Percentiles rank a stretch among this genome's conserved stretches.
Conservation (phyloP, 2,888 invertebrate species). For the Caenorhabditis sp. region DNA sequence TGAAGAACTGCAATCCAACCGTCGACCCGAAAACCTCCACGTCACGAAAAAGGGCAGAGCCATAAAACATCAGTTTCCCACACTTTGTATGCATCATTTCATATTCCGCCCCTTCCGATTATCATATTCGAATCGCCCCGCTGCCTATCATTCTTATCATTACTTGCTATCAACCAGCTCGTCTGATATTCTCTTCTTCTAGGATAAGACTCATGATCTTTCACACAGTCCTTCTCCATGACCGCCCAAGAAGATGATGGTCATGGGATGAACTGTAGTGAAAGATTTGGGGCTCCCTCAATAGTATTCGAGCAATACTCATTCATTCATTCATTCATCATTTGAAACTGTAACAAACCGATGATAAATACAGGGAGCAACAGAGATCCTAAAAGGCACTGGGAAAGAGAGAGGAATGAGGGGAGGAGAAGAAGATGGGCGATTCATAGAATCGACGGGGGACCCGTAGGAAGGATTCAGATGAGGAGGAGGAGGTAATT, state of each 20-base stretch:
- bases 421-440: background rate
- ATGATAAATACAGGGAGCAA: slow-evolving; percentile 26
- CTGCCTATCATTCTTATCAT: background rate
- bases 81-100: background rate
- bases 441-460: slow-evolving; percentile 34
- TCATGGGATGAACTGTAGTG: slow-evolving; percentile 1
- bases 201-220: too few species aligned
- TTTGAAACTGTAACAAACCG: slow-evolving; percentile 13
- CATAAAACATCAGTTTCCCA: background rate
- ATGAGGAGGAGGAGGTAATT: too few species aligned
- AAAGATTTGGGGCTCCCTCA: too few species aligned
- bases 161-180: background rate
- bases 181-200: background rate
- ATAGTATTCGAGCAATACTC: too few species aligned
- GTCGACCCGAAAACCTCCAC: too few species aligned
- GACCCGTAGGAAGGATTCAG: slow-evolving; percentile 27
- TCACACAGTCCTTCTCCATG: background rate
- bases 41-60: too few species aligned
- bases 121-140: background rate
- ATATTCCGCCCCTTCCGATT: background rate
- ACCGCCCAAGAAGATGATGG: background rate
- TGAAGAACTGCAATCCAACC: too few species aligned
- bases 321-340: too few species aligned
- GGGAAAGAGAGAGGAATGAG: slow-evolving; percentile 5
- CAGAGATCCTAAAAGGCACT: slow-evolving; percentile 61